Evolutionary conservation across 2,888 invertebrate genomes (phyloP), one percentile per base, ranked within the genome.

Genomic region (Steinernema hermaphroditum): DNA sequence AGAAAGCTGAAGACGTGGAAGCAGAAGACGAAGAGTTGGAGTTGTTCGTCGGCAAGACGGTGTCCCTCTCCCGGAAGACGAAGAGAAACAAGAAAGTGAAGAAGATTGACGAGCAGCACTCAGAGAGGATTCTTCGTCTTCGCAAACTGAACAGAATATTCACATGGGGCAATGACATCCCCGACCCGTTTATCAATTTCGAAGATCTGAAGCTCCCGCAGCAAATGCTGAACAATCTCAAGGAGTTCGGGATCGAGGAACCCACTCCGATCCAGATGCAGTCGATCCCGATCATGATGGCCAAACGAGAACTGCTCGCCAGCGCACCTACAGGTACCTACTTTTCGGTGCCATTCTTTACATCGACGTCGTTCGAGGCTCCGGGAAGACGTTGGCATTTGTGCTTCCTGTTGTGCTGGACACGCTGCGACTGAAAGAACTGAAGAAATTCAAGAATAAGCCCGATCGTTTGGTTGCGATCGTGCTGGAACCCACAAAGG

Each of bases 321-420:
- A 94, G 94, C 87, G 97, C 97, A 0, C 96, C 96, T 0, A 98
- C 97, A 0, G 97, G 84, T 80, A 16, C 12, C 70, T n/a, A n/a
- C n/a, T n/a, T n/a, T n/a, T n/a, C n/a, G n/a, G n/a, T n/a, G n/a
- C n/a, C n/a, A n/a, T n/a, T n/a, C n/a, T n/a, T n/a, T n/a, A n/a
- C n/a, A n/a, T n/a, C n/a, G n/a, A n/a, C n/a, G n/a, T n/a, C n/a
- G n/a, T n/a, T n/a, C n/a, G n/a, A 81, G 83, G 97, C 0, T 96
- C 95, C 0, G 97, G 97, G 9, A 97, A 97, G 89, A 98, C 97
- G 0, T 92, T 94, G 0, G 94, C 96, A 0, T 97, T 96, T 88
- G 89, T 96, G 0, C 87, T 96, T 2, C 97, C 97, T 0, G 89
- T 97, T 12, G 90, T 97, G 41, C 92, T 94, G 83, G 89, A 91